phyloP scores from a whole-genome alignment of 2,113 vertebrate genomes.

The Notarius quadriscutis region DNA sequence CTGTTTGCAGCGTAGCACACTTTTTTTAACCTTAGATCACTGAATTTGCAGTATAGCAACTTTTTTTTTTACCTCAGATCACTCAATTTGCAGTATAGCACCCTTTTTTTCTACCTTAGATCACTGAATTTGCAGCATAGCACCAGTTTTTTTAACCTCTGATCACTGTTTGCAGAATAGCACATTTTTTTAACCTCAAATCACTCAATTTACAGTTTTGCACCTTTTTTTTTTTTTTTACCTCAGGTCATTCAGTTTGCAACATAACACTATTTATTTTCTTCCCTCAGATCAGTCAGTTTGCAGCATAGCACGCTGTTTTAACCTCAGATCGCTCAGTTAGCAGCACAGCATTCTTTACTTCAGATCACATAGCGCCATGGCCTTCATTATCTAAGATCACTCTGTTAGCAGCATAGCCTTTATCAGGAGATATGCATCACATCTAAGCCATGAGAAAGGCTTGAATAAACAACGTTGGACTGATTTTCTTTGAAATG shows the following conservation, averaged over 20 bases:
- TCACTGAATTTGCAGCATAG: not conserved
- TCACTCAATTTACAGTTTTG: too few species aligned
- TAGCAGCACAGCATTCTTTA: too few species aligned
- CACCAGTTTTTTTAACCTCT: too few species aligned
- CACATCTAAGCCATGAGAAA: not conserved
- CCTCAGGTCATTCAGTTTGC: not conserved
- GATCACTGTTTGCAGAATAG: too few species aligned
- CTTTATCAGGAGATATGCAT: too few species aligned
- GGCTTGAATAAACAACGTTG: not conserved
- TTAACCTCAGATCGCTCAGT: too few species aligned
- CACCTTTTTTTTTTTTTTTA: not conserved
- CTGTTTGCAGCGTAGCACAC: not conserved
- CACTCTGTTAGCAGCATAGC: too few species aligned
- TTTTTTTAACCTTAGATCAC: not conserved
- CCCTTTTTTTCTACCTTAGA: not conserved
- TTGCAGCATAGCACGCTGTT: too few species aligned
- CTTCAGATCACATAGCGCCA: too few species aligned
- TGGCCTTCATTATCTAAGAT: too few species aligned
- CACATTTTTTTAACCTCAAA: too few species aligned
- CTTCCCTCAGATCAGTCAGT: not conserved
- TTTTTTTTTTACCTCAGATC: not conserved
- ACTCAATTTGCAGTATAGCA: not conserved
- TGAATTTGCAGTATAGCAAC: rapidly evolving
- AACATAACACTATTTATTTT: not conserved
- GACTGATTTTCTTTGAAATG: not conserved